Evolutionary conservation across 2,888 invertebrate genomes (phyloP).

Genomic region (Bellardia bayeri): DNA sequence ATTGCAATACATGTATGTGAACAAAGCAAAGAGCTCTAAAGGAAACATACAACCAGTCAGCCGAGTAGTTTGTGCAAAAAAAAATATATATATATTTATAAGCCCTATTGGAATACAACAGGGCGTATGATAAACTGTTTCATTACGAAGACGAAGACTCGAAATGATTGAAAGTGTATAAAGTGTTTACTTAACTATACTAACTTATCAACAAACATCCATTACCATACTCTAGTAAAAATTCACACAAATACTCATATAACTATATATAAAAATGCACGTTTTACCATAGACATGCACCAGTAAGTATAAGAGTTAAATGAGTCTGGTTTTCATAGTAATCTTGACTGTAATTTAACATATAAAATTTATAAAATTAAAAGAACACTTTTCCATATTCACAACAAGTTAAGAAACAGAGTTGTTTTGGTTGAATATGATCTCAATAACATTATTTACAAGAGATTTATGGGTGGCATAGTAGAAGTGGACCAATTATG

Average conservation of each 20-base stretch:
- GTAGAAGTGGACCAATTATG: too few species aligned
- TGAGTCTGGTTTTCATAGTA: too few species aligned
- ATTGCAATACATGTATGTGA: background rate
- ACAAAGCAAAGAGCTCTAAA: background rate
- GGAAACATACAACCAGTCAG: background rate
- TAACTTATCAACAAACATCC: background rate
- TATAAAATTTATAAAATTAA: too few species aligned
- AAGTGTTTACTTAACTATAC: constrained; percentile 1
- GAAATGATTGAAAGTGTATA: background rate
- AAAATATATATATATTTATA: background rate
- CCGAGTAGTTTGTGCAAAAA: constrained; percentile 36
- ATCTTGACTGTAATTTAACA: too few species aligned
- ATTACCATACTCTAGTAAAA: background rate
- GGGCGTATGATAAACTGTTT: constrained; percentile 28
- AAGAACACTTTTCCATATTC: too few species aligned
- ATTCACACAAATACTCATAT: background rate
- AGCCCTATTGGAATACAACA: constrained; percentile 23
- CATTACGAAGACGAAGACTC: constrained; percentile 22
- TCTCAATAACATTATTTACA: too few species aligned
- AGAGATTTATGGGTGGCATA: too few species aligned
- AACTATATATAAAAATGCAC: background rate
- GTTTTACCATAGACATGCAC: background rate
- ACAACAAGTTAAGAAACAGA: too few species aligned
- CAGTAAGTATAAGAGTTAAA: background rate
- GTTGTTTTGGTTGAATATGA: too few species aligned